Percentiles rank a stretch among this genome's conserved stretches.
These are phyloP conservation scores for Ictalurus punctatus DNA, from an alignment of 2,113 vertebrate genomes.

Conservation along the genomic window DNA sequence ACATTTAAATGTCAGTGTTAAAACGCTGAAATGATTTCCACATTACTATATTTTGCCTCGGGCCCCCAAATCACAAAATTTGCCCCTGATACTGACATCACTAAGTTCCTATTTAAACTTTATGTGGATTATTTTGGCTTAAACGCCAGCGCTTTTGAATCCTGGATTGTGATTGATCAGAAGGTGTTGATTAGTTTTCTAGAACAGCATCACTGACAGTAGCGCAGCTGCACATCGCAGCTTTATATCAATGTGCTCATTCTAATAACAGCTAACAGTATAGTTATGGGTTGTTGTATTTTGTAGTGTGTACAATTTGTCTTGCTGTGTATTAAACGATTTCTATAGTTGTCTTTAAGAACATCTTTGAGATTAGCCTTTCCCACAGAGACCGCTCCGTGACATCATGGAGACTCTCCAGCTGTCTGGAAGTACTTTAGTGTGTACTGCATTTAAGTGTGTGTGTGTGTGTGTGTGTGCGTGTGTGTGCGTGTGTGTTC, in stretches of 20 bases:
- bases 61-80: no score
- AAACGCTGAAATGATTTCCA: no score
- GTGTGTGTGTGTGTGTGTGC: not conserved
- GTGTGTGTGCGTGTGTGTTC: not conserved
- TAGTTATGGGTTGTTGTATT: not conserved
- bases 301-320: not conserved
- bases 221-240: not conserved
- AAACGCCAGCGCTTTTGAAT: not conserved
- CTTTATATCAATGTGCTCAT: not conserved
- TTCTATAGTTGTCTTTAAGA: not conserved
- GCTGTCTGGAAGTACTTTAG: slow-evolving; percentile 20
- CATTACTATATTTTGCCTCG: no score
- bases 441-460: not conserved
- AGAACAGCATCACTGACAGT: not conserved
- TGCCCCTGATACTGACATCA: not conserved
- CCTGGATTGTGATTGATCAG: not conserved
- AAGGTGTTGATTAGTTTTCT: not conserved
- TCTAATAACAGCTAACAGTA: not conserved
- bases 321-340: not conserved
- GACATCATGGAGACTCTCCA: slow-evolving; percentile 38
- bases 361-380: slow-evolving; percentile 15
- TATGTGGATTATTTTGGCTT: not conserved
- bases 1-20: no score
- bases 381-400: slow-evolving; percentile 26
- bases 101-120: not conserved